Evolutionary conservation across 2,888 invertebrate species (phyloP), one percentile per base, ranked within the genome.

Genomic region (Anticlea derivata): DNA sequence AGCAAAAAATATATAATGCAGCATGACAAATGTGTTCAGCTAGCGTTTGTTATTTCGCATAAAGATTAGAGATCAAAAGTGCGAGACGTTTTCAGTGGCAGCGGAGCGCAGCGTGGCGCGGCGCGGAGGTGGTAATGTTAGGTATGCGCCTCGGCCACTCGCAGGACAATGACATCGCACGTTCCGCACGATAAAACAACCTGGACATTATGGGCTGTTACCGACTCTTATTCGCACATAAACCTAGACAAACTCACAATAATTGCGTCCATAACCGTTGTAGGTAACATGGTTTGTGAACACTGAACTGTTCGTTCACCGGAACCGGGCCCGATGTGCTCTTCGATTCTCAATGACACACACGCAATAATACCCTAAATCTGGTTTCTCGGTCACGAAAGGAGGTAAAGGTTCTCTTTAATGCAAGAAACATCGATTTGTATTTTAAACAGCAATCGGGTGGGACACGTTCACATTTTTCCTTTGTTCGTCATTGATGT

Each of bases 171-270:
- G 88, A 89, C 88, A 86, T 85, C 79, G 80, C 78, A 76, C 83
- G 87, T 88, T 88, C 86, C 86, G 86, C 86, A 85, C 86, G 83
- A 86, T 86, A 86, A 86, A 88, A 78, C 80, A 81, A 80, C 80
- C 84, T 84, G 83, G 78, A 86, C 81, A 76, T 80, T 81, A 85
- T 75, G 75, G 80, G 78, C 73, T 75, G 72, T 72, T 75, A 69
- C 72, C 70, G 74, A 66, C 76, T 74, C 78, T 78, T 78, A 79
- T 63, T 57, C 53, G 75, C 67, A 75, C 70, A 65, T 78, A 80
- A 80, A 78, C 75, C 73, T 75, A 76, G 74, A 73, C 65, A 71
- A 66, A 70, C 66, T 74, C 71, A 73, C 41, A 47, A 52, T 79
- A 78, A 83, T 79, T 79, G 73, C 74, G 66, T 71, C 71, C 76